These are phyloP conservation scores for Drosophila sp. DNA, from an alignment of 1,140 invertebrate species.

Conservation along the genomic window DNA sequence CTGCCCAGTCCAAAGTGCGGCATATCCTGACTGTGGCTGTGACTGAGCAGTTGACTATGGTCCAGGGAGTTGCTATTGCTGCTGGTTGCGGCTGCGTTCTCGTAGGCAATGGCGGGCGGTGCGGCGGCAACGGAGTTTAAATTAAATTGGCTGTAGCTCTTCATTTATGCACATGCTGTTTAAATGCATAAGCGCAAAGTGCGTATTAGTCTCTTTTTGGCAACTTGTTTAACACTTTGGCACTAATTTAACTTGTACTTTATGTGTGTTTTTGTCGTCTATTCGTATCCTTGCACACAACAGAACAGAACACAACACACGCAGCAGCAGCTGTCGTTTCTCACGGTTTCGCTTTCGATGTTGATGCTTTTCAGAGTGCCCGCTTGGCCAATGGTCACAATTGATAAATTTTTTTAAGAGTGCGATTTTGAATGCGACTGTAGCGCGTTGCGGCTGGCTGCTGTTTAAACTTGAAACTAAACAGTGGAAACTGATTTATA, in stretches of 20 bases:
- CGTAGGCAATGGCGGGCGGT: constrained; percentile 73
- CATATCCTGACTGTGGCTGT: constrained; percentile 71
- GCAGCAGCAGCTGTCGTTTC: constrained; percentile 77
- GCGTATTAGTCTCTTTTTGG: constrained; percentile 57
- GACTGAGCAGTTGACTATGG: constrained; percentile 46
- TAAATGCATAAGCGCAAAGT: constrained; percentile 36
- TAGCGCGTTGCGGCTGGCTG: constrained; percentile 60
- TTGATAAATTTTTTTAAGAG: constrained; percentile 37
- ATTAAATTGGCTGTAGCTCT: constrained; percentile 82
- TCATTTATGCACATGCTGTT: constrained; percentile 79
- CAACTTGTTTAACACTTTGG: constrained; percentile 75
- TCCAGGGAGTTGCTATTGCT: constrained; percentile 45
- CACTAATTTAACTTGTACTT: constrained; percentile 59
- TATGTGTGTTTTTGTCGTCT: constrained; percentile 51
- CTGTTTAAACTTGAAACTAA: constrained; percentile 71
- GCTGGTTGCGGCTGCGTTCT: constrained; percentile 64
- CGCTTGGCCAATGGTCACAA: constrained; percentile 22
- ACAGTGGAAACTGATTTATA: constrained; percentile 70
- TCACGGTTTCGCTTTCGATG: constrained; percentile 69
- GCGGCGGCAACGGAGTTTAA: constrained; percentile 72
- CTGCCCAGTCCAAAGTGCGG: constrained; percentile 81
- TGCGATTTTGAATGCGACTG: constrained; percentile 55
- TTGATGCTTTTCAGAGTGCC: constrained; percentile 45
- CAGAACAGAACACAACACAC: constrained; percentile 37
- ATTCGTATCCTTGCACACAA: constrained; percentile 67